A percentile compares a stretch with the other conserved stretches of the same genome.
Evolutionary conservation across 1,140 invertebrate species (phyloP).

Genomic region (Tetragnatha versicolor): DNA sequence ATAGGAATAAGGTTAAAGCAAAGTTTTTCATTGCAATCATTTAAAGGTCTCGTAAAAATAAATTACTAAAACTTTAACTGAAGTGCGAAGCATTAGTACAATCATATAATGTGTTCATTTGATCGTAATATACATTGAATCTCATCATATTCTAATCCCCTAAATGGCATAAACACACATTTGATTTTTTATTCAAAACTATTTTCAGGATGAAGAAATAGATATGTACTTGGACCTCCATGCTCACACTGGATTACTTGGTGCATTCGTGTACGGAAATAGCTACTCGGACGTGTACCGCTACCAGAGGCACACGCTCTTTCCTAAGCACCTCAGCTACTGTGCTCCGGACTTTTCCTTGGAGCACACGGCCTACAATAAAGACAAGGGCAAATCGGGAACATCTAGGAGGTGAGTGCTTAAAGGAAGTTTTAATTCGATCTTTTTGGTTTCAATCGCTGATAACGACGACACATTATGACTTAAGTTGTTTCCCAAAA

Average conservation of each 20-base stretch:
- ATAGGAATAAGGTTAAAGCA: no score
- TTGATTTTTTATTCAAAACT: conserved; percentile 58
- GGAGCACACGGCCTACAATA: conserved; percentile 87
- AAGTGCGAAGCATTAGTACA: no score
- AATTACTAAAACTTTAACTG: no score
- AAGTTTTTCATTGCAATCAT: no score
- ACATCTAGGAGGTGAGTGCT: conserved; percentile 81
- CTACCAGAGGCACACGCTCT: conserved; percentile 84
- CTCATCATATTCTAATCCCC: not conserved
- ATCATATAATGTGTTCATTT: no score
- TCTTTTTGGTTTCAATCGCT: no score
- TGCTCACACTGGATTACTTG: conserved; percentile 88
- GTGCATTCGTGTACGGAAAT: conserved; percentile 95
- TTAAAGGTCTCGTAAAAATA: no score
- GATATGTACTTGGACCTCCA: conserved; percentile 96
- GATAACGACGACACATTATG: no score
- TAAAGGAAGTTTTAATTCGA: no score
- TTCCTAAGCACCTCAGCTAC: conserved; percentile 86
- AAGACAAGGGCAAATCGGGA: conserved; percentile 83
- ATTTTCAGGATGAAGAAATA: conserved; percentile 77
- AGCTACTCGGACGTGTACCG: conserved; percentile 93
- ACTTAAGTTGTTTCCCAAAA: no score
- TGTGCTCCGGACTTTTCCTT: conserved; percentile 84
- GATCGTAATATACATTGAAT: no score
- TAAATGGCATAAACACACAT: not conserved